phyloP scores from a whole-genome alignment of 2,888 invertebrate species.

The Cosmorhoe ocellata region DNA sequence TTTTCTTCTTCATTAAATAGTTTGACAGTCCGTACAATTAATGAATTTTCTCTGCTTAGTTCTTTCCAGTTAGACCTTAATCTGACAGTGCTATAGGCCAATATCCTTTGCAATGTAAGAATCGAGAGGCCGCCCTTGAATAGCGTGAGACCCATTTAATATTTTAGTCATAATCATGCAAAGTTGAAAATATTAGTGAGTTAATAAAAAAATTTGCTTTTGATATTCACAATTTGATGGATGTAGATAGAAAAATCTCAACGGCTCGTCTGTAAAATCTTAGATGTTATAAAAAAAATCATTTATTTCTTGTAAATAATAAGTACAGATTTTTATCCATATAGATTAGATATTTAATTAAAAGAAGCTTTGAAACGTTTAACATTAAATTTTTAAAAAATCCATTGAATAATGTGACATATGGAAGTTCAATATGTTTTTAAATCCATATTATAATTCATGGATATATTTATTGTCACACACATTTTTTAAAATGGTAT shows the following conservation, averaged over 20 bases:
- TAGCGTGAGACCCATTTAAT: too few relatives aligned
- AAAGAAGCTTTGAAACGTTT: constrained; percentile 51
- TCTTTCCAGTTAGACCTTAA: too few relatives aligned
- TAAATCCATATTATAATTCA: constrained; percentile 46
- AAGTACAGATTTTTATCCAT: constrained; percentile 57
- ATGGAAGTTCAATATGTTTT: constrained; percentile 35
- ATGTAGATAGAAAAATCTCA: constrained; percentile 23
- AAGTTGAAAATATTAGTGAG: too few relatives aligned
- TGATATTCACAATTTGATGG: constrained; percentile 1
- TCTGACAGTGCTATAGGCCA: too few relatives aligned
- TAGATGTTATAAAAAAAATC: constrained; percentile 23
- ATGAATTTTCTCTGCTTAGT: too few relatives aligned
- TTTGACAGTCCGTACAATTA: too few relatives aligned
- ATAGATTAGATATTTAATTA: constrained; percentile 63
- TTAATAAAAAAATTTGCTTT: too few relatives aligned
- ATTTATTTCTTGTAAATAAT: constrained; percentile 53
- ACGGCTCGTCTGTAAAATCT: constrained; percentile 10
- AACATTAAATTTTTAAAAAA: constrained; percentile 52
- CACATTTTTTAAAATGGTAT: constrained; percentile 3
- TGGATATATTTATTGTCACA: constrained; percentile 33
- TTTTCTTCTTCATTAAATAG: too few relatives aligned
- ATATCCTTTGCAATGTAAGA: too few relatives aligned
- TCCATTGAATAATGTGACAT: constrained; percentile 54
- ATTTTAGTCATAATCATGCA: too few relatives aligned
- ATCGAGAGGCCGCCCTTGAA: too few relatives aligned